These are phyloP conservation scores for Podabrus alpinus DNA, from an alignment of 2,888 invertebrate genomes.

Conservation along the genomic window DNA sequence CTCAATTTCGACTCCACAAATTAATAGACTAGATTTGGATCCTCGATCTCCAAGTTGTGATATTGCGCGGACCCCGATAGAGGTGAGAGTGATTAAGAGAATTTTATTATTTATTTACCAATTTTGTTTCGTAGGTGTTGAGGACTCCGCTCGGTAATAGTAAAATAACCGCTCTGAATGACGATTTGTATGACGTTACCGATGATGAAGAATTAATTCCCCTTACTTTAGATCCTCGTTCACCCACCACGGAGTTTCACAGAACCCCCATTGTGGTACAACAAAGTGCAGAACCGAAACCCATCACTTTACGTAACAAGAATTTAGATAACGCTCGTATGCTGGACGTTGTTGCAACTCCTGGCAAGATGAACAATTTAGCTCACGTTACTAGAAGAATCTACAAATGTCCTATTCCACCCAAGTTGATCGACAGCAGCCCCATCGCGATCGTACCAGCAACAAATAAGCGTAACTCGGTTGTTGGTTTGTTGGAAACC, in stretches of 20 bases:
- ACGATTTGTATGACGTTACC: background rate
- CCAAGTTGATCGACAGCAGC: slow-evolving; percentile 49
- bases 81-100: slow-evolving; percentile 53
- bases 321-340: slow-evolving; percentile 45
- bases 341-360: slow-evolving; percentile 2
- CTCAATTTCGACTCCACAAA: slow-evolving; percentile 38
- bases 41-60: slow-evolving; percentile 66
- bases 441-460: slow-evolving; percentile 46
- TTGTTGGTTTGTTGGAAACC: slow-evolving; percentile 62
- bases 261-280: slow-evolving; percentile 60
- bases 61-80: slow-evolving; percentile 63
- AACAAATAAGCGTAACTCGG: slow-evolving; percentile 50
- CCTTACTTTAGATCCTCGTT: slow-evolving; percentile 58
- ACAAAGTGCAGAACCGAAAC: slow-evolving; percentile 13
- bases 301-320: slow-evolving; percentile 43
- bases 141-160: background rate
- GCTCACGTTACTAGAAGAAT: slow-evolving; percentile 15
- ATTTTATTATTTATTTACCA: background rate
- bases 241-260: slow-evolving; percentile 63
- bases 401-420: slow-evolving; percentile 38
- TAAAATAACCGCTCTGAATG: background rate
- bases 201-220: background rate
- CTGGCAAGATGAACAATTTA: background rate
- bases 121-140: slow-evolving; percentile 11
- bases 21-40: slow-evolving; percentile 49